phyloP scores from a whole-genome alignment of 2,888 invertebrate genomes.

The Villa cingulata region DNA sequence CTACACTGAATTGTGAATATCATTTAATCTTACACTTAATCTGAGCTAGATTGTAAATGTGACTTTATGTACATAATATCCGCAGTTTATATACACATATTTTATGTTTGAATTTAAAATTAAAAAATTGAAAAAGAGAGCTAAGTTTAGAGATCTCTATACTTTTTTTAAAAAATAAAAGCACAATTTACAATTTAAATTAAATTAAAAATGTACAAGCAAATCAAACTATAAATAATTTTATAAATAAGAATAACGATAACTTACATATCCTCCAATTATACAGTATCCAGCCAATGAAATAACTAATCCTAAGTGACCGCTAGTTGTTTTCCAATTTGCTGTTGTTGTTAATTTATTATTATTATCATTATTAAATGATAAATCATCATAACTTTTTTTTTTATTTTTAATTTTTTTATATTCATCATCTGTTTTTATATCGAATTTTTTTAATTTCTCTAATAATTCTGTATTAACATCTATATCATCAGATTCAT shows the following conservation, averaged over 20 bases:
- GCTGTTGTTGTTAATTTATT: too few species aligned
- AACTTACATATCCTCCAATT: constrained; percentile 64
- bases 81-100: too few species aligned
- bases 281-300: constrained; percentile 65
- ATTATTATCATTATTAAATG: neutral
- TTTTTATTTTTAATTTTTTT: too few species aligned
- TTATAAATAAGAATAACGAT: too few species aligned
- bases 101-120: too few species aligned
- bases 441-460: constrained; percentile 33
- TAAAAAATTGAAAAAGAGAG: too few species aligned
- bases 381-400: neutral
- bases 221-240: neutral
- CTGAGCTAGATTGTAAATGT: too few species aligned
- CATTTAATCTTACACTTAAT: too few species aligned
- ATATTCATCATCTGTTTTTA: constrained; percentile 14
- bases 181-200: neutral
- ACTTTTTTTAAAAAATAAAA: too few species aligned
- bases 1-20: too few species aligned
- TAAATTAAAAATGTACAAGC: neutral
- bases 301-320: constrained; percentile 60
- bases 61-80: too few species aligned
- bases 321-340: constrained; percentile 50
- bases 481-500: constrained; percentile 26
- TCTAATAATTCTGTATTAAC: constrained; percentile 32
- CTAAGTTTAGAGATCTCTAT: too few species aligned